Conservation (phyloP, 2,888 invertebrate genomes). For the Cryptocephalus moraei region DNA sequence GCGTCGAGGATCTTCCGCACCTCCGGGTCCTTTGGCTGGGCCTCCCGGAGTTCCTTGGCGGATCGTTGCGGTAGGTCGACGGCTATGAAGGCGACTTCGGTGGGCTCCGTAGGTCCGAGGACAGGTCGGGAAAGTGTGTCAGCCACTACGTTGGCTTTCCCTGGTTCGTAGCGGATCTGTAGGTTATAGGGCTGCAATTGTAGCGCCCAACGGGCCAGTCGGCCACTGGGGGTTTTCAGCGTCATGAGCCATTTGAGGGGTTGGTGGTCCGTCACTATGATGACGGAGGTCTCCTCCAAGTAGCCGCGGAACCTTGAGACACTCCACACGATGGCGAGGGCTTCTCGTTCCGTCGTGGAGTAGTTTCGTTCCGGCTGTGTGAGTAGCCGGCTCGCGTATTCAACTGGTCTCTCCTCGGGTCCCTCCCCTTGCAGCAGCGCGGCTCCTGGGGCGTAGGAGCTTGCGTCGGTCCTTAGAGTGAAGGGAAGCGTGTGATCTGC, state of each 20-base stretch:
- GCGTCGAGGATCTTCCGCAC: too few relatives aligned
- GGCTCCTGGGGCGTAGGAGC: too few relatives aligned
- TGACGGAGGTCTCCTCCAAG: slow-evolving; percentile 27
- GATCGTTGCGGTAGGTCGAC: slow-evolving; percentile 3
- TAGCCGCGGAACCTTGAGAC: slow-evolving; percentile 19
- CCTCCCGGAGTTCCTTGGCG: background rate
- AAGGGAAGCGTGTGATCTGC: too few relatives aligned
- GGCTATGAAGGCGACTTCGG: slow-evolving; percentile 1
- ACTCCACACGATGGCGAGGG: slow-evolving; percentile 8
- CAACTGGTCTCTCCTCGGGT: too few relatives aligned
- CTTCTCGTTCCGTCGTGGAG: too few relatives aligned
- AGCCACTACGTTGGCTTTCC: slow-evolving; percentile 26
- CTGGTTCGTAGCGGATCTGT: slow-evolving; percentile 28
- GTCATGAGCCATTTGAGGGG: slow-evolving; percentile 35
- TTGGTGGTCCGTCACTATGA: slow-evolving; percentile 33
- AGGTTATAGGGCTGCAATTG: too few relatives aligned
- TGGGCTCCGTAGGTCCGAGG: background rate
- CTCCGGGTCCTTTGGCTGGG: background rate
- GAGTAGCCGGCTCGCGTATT: slow-evolving; percentile 17
- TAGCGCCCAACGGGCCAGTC: slow-evolving; percentile 36
- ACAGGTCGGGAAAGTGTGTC: slow-evolving; percentile 27
- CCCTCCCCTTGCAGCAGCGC: too few relatives aligned
- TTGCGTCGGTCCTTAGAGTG: too few relatives aligned
- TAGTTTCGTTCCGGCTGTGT: background rate
- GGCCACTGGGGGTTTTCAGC: slow-evolving; percentile 28